Base-by-base conservation (phyloP, 2,888 invertebrate species). In the Acleris holmiana region DNA sequence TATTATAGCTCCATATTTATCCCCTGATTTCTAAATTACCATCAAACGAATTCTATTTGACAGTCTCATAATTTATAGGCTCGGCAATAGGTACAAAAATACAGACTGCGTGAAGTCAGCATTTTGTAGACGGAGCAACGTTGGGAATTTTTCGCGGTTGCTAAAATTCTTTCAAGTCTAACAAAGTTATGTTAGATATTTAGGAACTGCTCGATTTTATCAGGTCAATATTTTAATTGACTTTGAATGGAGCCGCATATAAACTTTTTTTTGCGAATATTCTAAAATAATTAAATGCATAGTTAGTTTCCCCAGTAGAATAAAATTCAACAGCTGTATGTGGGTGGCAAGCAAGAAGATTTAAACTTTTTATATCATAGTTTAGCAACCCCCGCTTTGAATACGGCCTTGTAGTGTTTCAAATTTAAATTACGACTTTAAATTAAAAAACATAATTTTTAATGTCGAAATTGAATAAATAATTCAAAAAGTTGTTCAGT, bases 81-180 rank as follows among this genome's bases (percentile, higher is more conserved):
- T 40, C 40, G n/a, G 8, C 4, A 15, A 44, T 7, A 44, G 17
- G 4, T 47, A 17, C 47, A 47, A 17, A 47, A 47, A 47, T 46
- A 44, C 62, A 55, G 62, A 50, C 50, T 50, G 55, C 44, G 62
- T 49, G 25, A 61, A 57, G 44, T 54, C 23, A 17, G 23, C 19
- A 51, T 57, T 29, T 50, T 23, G 46, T 15, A 35, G 46, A 64
- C 19, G 7, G 29, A 21, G 25, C 46, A 46, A 18, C 40, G 6
- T 48, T 18, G 13, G 53, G 63, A 58, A 58, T 64, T 64, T 58
- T 49, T 51, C 57, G 53, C 51, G 18, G 40, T 46, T 47, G 44
- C 8, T 19, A 51, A 63, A 53, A 64, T 64, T 53, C 53, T n/a
- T 48, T 58, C 40, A n/a, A 51, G 58, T 58, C 57, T 47, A 51